Percentiles rank a stretch among this genome's conserved stretches.
phyloP scores from a whole-genome alignment of 1,140 invertebrate species.

The Drosophila rufa region DNA sequence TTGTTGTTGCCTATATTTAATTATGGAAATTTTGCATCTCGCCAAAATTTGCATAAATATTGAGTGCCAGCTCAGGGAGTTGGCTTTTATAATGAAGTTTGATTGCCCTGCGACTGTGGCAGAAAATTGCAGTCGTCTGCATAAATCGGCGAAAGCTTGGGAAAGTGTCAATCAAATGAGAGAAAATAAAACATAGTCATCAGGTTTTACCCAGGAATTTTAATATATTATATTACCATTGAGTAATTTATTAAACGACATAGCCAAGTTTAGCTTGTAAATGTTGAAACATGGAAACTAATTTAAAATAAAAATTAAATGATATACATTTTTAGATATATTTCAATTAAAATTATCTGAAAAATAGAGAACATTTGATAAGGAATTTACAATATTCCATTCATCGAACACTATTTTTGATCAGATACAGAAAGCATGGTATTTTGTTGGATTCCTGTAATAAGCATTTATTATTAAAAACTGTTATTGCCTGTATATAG shows the following conservation, averaged over 20 bases:
- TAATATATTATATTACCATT: too few species aligned
- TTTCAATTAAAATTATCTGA: too few species aligned
- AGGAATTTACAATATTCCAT: too few species aligned
- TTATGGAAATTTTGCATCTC: conserved; percentile 71
- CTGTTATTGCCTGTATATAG: neutral
- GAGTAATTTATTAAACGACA: neutral
- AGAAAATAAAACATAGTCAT: neutral
- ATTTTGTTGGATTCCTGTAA: neutral
- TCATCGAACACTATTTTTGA: too few species aligned
- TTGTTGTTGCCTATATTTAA: conserved; percentile 64
- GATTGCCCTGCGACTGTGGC: conserved; percentile 34
- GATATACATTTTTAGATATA: too few species aligned
- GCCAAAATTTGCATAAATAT: conserved; percentile 74
- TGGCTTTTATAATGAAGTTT: conserved; percentile 47
- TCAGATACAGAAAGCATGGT: neutral
- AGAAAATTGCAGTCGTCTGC: conserved; percentile 14
- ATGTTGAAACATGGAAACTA: too few species aligned
- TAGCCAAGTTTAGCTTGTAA: neutral
- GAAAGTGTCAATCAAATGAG: conserved; percentile 16
- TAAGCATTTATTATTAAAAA: neutral
- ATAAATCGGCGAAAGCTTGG: neutral
- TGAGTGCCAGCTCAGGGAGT: conserved; percentile 59
- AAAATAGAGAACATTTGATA: too few species aligned
- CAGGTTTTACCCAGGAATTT: neutral
- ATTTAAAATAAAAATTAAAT: too few species aligned